phyloP scores from a whole-genome alignment of 2,888 invertebrate genomes.

The Gymnocheta viridis region DNA sequence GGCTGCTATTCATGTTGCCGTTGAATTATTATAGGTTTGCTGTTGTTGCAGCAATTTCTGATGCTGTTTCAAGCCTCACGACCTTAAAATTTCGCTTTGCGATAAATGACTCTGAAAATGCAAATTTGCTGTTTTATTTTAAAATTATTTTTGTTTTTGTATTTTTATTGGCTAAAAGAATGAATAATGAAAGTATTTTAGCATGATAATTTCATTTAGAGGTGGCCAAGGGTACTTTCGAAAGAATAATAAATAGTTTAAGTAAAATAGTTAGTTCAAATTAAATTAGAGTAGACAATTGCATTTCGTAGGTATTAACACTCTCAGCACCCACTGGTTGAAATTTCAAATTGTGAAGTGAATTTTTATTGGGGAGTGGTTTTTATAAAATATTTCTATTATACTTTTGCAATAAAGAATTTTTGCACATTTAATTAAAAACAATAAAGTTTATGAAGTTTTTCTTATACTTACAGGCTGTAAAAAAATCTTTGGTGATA shows the following conservation, averaged over 20 bases:
- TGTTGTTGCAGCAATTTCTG: background rate
- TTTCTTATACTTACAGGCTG: background rate
- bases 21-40: background rate
- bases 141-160: background rate
- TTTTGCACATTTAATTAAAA: background rate
- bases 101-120: slow-evolving; percentile 58
- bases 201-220: slow-evolving; percentile 40
- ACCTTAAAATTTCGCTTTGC: slow-evolving; percentile 48
- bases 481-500: background rate
- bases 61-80: slow-evolving; percentile 51
- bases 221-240: slow-evolving; percentile 26
- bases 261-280: slow-evolving; percentile 42
- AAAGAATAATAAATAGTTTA: slow-evolving; percentile 13
- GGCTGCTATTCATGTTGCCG: slow-evolving; percentile 25
- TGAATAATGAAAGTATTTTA: slow-evolving; percentile 43
- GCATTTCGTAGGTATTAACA: background rate
- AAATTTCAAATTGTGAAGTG: too few species aligned
- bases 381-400: background rate
- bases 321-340: too few species aligned
- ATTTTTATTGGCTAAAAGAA: background rate
- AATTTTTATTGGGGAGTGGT: background rate
- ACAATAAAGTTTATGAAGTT: too few species aligned
- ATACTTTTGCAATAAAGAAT: background rate
- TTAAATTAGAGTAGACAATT: slow-evolving; percentile 55
- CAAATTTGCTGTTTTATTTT: slow-evolving; percentile 34